Base-by-base conservation (phyloP, 2,113 vertebrate genomes). In the Edolisoma coerulescens region DNA sequence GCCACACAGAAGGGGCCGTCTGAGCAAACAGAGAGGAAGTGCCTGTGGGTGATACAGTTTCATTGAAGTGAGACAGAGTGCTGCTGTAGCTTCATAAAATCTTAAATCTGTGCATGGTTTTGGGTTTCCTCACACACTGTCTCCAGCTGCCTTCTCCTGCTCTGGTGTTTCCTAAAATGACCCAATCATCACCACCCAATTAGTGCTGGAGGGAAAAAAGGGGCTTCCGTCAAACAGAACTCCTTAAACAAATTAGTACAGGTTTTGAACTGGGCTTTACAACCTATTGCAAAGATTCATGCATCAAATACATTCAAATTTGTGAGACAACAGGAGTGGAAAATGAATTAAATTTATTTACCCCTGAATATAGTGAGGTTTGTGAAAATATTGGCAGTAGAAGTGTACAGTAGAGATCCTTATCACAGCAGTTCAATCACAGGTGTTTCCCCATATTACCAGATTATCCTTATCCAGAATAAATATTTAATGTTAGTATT, bases 141-240 rank as follows among this genome's bases (percentile, higher is more conserved):
- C 96, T 98, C 96, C 98, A 98, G 97, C 96, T 97, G 98, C 96
- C 78, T 97, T 92, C 95, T 97, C 81, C 95, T 94, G 37, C 88
- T 95, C 92, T 97, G 76, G 64, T 95, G 91, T 97, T 95, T 93
- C 93, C 94, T 89, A 95, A 96, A 97, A 95, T 24, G 41, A 94
- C 94, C 92, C 91, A 97, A 96, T 97, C 96, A 98, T 97, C 90
- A 97, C 94, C 96, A 97, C 84, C 89, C 96, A 94, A 92, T 97
- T 96, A 98, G 69, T 94, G 95, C 82, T 93, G 65, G 87, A 95
- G 81, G 87, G 28, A 16, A 28, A 91, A 94, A 82, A 84, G 60
- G 89, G 91, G 82, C 75, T 96, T 75, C n/a, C 50, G 73, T 89
- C 93, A 97, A 89, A 92, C 84, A 93, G 87, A 94, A 84, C 80